phyloP scores from a whole-genome alignment of 2,888 invertebrate species.

The Ischnus inquisitorius region DNA sequence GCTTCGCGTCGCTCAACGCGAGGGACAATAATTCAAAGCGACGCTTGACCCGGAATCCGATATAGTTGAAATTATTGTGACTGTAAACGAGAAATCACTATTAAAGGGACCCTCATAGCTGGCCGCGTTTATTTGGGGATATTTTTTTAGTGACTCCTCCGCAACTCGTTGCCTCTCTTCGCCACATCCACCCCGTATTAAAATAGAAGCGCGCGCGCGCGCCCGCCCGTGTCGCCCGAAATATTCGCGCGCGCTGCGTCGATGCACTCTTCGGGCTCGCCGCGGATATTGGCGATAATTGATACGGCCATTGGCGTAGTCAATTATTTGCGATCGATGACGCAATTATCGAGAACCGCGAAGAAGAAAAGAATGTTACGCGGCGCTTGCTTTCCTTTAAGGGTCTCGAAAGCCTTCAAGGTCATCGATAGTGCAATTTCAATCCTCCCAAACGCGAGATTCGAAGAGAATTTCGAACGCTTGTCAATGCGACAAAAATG shows the following conservation, averaged over 20 bases:
- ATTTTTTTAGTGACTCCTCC: constrained; percentile 83
- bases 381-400: not conserved
- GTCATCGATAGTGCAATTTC: no score
- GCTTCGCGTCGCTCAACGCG: constrained; percentile 24
- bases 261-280: constrained; percentile 20
- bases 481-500: no score
- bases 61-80: constrained; percentile 58
- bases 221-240: not conserved
- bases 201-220: constrained; percentile 60
- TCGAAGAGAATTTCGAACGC: no score
- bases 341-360: not conserved
- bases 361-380: not conserved
- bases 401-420: no score
- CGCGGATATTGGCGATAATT: constrained; percentile 7
- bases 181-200: constrained; percentile 55
- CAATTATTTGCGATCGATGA: not conserved
- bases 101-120: constrained; percentile 39
- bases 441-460: no score
- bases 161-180: constrained; percentile 73
- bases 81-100: constrained; percentile 17
- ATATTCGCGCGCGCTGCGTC: constrained; percentile 20
- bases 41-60: constrained; percentile 46
- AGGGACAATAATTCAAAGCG: not conserved
- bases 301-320: not conserved
- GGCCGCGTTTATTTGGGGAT: constrained; percentile 81